phyloP scores from a whole-genome alignment of 1,140 invertebrate species.

The Zaprionus nigranus region DNA sequence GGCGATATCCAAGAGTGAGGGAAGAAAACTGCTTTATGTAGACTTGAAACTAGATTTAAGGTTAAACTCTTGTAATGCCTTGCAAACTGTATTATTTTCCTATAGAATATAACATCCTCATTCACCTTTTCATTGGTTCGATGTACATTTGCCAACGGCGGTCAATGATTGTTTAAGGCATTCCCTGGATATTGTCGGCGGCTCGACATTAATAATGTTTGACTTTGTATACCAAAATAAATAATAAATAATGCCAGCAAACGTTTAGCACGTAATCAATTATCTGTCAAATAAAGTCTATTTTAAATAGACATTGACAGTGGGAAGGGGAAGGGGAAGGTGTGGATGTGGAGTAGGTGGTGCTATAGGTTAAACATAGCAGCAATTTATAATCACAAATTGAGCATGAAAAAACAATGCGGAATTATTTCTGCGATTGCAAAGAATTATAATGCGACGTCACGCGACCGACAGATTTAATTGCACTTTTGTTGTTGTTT shows the following conservation, averaged over 20 bases:
- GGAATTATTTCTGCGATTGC: slow-evolving; percentile 47
- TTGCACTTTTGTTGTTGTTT: slow-evolving; percentile 27
- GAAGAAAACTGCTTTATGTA: too few species aligned
- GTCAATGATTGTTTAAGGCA: too few species aligned
- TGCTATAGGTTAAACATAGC: slow-evolving; percentile 33
- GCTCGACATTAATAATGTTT: slow-evolving; percentile 17
- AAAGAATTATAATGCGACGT: slow-evolving; percentile 58
- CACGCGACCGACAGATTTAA: slow-evolving; percentile 54
- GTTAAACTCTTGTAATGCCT: too few species aligned
- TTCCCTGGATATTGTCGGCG: too few species aligned
- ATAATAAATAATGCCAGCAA: slow-evolving; percentile 23
- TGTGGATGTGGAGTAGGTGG: background rate
- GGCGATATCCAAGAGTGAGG: too few species aligned
- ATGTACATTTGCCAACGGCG: too few species aligned
- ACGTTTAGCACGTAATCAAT: slow-evolving; percentile 54
- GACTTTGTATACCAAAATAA: slow-evolving; percentile 4
- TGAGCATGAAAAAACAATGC: slow-evolving; percentile 50
- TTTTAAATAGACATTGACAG: slow-evolving; percentile 26
- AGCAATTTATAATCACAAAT: slow-evolving; percentile 60
- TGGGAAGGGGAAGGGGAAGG: background rate
- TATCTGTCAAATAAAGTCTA: slow-evolving; percentile 42
- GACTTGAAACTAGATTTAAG: too few species aligned
- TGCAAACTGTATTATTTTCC: too few species aligned
- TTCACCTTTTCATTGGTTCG: too few species aligned
- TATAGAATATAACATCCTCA: too few species aligned